Evolutionary conservation across 2,888 invertebrate genomes (phyloP), one percentile per base, ranked within the genome.

Genomic region (Melanchra persicariae): DNA sequence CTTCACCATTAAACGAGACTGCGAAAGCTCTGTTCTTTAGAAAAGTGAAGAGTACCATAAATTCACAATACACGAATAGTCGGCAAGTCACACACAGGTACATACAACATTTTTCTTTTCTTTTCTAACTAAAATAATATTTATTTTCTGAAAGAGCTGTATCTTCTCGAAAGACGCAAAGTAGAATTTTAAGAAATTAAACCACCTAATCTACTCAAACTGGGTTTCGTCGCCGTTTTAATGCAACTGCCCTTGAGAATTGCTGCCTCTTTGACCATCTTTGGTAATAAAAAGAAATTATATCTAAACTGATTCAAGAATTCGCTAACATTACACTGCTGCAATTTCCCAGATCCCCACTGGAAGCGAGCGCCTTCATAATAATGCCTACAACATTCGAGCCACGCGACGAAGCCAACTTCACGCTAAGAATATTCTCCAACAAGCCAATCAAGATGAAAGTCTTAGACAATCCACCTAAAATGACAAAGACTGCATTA

Each of bases 361-460:
- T 99, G 82, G 98, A 98, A 87, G 97, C 97, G 79, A 98, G 98
- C 4, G 97, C 98, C 40, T 99, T 98, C 91, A 96, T 99, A 51
- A 96, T 99, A 58, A 97, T 99, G 88, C 99, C 99, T 0, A 99
- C 99, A 2, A 99, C 99, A 0, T 99, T 98, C 89, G 99, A 99
- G 89, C 98, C 99, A 0, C 97, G 98, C 0, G 98, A 98, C 90
- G 99, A 99, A 93, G 98, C 98, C 0, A 97, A 97, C 84, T 99
- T 99, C 90, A 98, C 98, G 0, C 96, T 99, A 2, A 95, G 98
- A 83, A 98, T 98, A 57, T 97, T 97, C 91, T 98, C 98, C 47
- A 97, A 97, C 77, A 98, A 98, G 88, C 96, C 97, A 0, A 91
- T 98, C 9, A 97, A 98, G 88, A 96, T 98, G 82, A 98, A 98